Evolutionary conservation across 2,113 vertebrate genomes (phyloP).

Genomic region (Atrichornis clamosus): DNA sequence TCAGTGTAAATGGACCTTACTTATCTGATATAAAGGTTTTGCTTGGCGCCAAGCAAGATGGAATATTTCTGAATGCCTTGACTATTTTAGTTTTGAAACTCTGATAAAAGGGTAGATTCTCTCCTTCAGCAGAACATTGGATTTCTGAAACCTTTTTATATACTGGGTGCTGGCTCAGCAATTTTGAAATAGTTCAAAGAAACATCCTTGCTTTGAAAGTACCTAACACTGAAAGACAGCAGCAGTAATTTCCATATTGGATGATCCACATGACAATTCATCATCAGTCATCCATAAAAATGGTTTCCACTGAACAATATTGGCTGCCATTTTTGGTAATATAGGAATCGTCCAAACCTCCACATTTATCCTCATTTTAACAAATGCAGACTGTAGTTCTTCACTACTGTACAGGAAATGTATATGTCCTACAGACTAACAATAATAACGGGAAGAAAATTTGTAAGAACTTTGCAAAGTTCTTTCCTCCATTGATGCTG

Average conservation of each 20-base stretch:
- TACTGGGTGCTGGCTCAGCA: background rate
- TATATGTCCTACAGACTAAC: background rate
- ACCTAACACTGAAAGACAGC: background rate
- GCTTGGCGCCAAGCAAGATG: background rate
- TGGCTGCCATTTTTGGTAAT: background rate
- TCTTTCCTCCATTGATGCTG: background rate
- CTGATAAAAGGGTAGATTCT: background rate
- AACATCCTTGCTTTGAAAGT: background rate
- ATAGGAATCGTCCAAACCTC: background rate
- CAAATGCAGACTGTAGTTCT: background rate
- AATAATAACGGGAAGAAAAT: background rate
- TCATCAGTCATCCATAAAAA: background rate
- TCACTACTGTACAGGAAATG: background rate
- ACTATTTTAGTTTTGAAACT: background rate
- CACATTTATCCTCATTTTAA: background rate
- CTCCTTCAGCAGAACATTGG: background rate
- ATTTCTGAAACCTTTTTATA: background rate
- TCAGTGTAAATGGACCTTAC: background rate
- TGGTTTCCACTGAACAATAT: background rate
- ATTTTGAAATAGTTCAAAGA: background rate
- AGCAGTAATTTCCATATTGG: background rate
- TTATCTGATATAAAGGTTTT: background rate
- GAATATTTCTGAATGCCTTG: background rate
- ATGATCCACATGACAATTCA: background rate
- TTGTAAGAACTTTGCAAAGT: background rate